Conservation (phyloP, 1,140 invertebrate genomes). For the Temnothorax nylanderi region DNA sequence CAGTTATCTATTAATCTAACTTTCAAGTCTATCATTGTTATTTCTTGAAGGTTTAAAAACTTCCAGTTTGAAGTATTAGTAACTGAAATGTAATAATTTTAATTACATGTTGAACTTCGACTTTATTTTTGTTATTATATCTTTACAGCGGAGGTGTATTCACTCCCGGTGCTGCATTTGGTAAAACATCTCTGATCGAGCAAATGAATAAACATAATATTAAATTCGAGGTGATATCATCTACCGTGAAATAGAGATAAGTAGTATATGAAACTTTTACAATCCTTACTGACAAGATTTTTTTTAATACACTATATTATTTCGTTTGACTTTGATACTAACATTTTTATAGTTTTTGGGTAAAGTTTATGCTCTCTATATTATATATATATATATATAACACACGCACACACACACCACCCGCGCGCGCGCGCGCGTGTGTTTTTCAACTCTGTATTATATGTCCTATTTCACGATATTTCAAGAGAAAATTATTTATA, state of each 20-base stretch:
- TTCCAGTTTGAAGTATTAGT: background rate
- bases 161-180: conserved; percentile 86
- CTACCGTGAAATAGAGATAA: conserved; percentile 76
- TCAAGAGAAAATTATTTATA: too few species aligned
- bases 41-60: background rate
- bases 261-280: background rate
- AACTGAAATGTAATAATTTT: background rate
- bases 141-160: conserved; percentile 85
- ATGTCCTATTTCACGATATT: too few species aligned
- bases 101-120: background rate
- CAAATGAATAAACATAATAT: conserved; percentile 87
- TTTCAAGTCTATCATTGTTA: conserved; percentile 10
- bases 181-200: conserved; percentile 88
- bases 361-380: too few species aligned
- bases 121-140: background rate
- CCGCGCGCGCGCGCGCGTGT: too few species aligned
- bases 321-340: too few species aligned
- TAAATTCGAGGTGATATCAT: conserved; percentile 87
- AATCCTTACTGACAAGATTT: too few species aligned
- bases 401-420: too few species aligned
- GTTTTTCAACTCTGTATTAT: too few species aligned
- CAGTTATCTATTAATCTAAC: background rate
- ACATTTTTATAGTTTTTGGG: too few species aligned
- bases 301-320: too few species aligned
- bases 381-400: too few species aligned